Conservation (phyloP, 2,113 vertebrate genomes). For the Hydropotes inermis region DNA sequence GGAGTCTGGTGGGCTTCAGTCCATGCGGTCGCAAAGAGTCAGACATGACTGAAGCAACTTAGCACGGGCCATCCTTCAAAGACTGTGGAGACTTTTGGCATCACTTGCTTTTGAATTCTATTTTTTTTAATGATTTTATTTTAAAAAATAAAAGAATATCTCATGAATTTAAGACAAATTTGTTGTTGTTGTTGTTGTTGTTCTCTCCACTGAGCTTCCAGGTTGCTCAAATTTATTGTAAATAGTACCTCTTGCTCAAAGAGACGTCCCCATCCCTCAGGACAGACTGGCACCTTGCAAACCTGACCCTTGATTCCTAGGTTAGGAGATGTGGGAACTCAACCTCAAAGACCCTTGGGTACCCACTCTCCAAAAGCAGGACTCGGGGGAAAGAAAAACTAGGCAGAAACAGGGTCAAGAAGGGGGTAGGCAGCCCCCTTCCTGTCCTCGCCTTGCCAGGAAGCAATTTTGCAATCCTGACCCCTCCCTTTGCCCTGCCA, state of each 20-base stretch:
- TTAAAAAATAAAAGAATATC: neutral
- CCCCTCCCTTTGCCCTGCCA: neutral
- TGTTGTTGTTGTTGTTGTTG: neutral
- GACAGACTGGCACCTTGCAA: neutral
- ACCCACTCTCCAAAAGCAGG: neutral
- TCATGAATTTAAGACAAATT: neutral
- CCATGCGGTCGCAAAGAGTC: neutral
- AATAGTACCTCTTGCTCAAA: neutral
- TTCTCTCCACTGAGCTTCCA: neutral
- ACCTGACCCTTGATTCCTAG: neutral
- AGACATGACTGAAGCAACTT: neutral
- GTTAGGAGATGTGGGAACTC: no score
- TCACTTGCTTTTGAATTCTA: neutral
- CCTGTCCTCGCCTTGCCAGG: neutral
- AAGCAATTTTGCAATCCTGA: conserved; percentile 26
- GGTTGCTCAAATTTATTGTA: neutral
- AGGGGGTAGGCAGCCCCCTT: neutral
- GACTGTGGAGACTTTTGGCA: neutral
- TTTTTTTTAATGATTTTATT: neutral
- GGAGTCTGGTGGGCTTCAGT: neutral
- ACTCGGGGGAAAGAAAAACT: neutral
- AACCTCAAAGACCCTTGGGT: neutral
- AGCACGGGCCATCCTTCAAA: neutral
- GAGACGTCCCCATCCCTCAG: neutral
- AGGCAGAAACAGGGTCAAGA: neutral